These are phyloP conservation scores for Porites cylindrica DNA, from an alignment of 92 coral and sea anemone genomes.

Conservation along the genomic window DNA sequence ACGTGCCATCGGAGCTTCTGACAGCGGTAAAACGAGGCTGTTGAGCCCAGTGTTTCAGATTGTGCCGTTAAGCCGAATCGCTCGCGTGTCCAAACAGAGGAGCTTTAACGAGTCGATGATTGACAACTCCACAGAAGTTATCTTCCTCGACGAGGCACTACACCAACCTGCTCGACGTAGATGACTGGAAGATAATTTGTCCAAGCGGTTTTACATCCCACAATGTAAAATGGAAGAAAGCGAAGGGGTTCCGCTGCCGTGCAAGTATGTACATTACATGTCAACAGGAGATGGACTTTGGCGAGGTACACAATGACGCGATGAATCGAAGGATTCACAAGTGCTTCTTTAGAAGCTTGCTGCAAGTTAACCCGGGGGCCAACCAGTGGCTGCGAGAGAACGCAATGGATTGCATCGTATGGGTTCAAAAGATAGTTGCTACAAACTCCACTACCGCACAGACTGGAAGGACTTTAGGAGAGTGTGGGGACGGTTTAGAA, in stretches of 20 bases:
- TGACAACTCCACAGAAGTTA: conserved; percentile 35
- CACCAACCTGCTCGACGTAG: conserved; percentile 32
- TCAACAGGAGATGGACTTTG: conserved; percentile 59
- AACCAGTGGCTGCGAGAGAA: conserved; percentile 56
- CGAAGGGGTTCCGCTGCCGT: conserved; percentile 43
- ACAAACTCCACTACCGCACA: not conserved
- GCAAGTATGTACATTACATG: conserved; percentile 40
- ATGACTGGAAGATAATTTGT: conserved; percentile 63
- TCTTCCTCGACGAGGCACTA: conserved; percentile 59
- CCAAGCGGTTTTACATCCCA: conserved; percentile 63
- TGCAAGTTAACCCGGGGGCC: conserved; percentile 39
- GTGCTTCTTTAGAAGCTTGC: conserved; percentile 43
- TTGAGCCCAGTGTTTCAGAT: conserved; percentile 52
- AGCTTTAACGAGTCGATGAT: conserved; percentile 65
- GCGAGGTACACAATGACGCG: conserved; percentile 49
- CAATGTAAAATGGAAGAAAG: conserved; percentile 55
- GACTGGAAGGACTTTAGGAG: not conserved
- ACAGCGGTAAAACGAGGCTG: conserved; percentile 64
- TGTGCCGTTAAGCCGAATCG: conserved; percentile 28
- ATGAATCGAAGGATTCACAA: conserved; percentile 55
- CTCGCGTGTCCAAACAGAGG: conserved; percentile 55
- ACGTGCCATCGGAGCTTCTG: conserved; percentile 50
- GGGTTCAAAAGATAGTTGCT: conserved; percentile 23
- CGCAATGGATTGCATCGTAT: conserved; percentile 61
- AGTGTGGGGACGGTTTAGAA: not conserved